Evolutionary conservation across 1,140 invertebrate genomes (phyloP).

Genomic region (Belonocnema kinseyi): DNA sequence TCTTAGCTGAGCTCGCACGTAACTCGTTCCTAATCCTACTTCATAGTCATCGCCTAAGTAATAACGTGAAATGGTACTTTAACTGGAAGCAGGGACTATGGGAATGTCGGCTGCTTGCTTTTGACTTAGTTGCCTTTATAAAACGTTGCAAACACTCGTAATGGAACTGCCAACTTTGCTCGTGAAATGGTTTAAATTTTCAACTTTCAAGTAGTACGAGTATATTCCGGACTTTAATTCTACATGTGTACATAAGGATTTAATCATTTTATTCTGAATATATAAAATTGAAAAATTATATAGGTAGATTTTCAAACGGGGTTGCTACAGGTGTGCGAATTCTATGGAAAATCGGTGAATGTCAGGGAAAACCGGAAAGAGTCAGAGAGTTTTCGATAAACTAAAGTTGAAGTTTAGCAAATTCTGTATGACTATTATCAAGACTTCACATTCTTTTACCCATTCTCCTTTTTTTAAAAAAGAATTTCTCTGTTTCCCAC

Average conservation of each 20-base stretch:
- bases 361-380: no score
- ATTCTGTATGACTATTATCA: no score
- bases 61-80: constrained; percentile 26
- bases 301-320: no score
- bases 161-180: constrained; percentile 7
- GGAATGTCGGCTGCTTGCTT: constrained; percentile 26
- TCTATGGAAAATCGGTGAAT: no score
- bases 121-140: constrained; percentile 23
- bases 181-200: constrained; percentile 14
- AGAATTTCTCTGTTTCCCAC: no score
- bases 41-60: constrained; percentile 30
- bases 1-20: constrained; percentile 20
- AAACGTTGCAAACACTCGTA: constrained; percentile 10
- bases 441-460: no score
- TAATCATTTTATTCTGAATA: not conserved
- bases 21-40: constrained; percentile 30
- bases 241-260: not conserved
- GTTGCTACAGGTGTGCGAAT: no score
- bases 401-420: no score
- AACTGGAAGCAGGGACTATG: constrained; percentile 14
- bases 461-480: no score
- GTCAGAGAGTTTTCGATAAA: no score
- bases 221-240: constrained; percentile 2
- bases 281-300: constrained; percentile 1
- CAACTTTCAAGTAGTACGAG: not conserved